These are phyloP conservation scores for Triplophysa rosa DNA, from an alignment of 2,113 vertebrate genomes.

Conservation along the genomic window DNA sequence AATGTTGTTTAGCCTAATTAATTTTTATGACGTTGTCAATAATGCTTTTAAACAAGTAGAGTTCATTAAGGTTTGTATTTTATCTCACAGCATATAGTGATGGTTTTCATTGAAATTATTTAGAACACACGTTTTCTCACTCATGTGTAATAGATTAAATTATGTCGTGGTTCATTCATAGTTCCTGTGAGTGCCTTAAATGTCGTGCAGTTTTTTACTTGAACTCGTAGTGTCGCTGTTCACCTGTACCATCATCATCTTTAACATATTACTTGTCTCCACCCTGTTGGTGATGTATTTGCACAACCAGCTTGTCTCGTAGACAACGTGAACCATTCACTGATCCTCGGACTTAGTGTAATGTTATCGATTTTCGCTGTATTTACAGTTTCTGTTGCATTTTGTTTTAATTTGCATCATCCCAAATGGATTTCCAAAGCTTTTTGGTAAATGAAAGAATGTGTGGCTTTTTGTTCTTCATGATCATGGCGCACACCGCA, in stretches of 20 bases:
- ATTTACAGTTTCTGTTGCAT: background rate
- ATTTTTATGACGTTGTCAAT: too few relatives aligned
- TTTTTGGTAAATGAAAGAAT: conserved; percentile 22
- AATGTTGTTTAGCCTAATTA: too few relatives aligned
- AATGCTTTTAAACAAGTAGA: too few relatives aligned
- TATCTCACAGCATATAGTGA: too few relatives aligned
- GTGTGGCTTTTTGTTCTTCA: conserved; percentile 1
- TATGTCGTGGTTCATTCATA: too few relatives aligned
- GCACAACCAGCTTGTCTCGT: background rate
- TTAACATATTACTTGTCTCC: background rate
- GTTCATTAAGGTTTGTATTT: too few relatives aligned
- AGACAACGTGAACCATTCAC: background rate
- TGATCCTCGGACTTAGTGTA: background rate
- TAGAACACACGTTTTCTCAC: too few relatives aligned
- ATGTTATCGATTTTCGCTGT: conserved; percentile 18
- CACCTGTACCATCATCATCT: background rate
- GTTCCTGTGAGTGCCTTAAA: too few relatives aligned
- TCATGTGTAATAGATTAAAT: too few relatives aligned
- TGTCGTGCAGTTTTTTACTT: background rate
- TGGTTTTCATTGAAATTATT: too few relatives aligned
- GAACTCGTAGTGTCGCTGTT: conserved; percentile 8
- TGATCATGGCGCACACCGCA: conserved; percentile 55
- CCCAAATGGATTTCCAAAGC: conserved; percentile 13
- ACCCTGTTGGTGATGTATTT: background rate
- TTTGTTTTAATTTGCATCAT: background rate